Percentiles rank a stretch among this genome's conserved stretches.
Evolutionary conservation across 1,140 invertebrate genomes (phyloP).

Genomic region (Trichonephila clavipes): DNA sequence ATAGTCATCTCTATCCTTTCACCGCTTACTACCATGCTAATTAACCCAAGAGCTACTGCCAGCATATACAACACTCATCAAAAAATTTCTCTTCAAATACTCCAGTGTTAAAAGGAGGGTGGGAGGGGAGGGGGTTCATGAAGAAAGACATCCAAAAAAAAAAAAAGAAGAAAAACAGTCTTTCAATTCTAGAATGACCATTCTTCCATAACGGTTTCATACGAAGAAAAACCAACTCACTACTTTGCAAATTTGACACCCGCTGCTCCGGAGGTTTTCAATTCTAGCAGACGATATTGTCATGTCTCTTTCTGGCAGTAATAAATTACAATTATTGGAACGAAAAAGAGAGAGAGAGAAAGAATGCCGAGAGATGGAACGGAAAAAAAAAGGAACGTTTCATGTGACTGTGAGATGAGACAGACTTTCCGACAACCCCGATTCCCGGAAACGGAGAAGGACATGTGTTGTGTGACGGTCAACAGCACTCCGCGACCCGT

Average conservation of each 20-base stretch:
- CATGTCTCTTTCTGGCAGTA: neutral
- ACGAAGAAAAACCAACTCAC: neutral
- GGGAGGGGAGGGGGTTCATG: no score
- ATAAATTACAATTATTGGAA: constrained; percentile 3
- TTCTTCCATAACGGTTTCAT: neutral
- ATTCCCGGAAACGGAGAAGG: neutral
- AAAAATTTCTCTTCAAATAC: no score
- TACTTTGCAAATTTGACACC: constrained; percentile 15
- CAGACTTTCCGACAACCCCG: neutral
- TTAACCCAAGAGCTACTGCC: no score
- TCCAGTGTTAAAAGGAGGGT: no score
- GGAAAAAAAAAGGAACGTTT: neutral
- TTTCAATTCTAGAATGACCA: neutral
- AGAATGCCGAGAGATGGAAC: no score
- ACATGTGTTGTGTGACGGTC: constrained; percentile 43
- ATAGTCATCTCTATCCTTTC: no score
- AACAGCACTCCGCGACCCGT: constrained; percentile 19
- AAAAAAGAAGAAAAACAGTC: neutral
- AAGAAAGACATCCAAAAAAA: no score
- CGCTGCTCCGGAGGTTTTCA: neutral
- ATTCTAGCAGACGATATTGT: neutral
- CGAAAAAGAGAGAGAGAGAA: neutral
- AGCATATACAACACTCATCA: no score
- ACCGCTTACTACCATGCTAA: no score
- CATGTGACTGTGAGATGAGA: constrained; percentile 1